phyloP scores from a whole-genome alignment of 2,113 vertebrate genomes.

The Ploceus nigricollis region DNA sequence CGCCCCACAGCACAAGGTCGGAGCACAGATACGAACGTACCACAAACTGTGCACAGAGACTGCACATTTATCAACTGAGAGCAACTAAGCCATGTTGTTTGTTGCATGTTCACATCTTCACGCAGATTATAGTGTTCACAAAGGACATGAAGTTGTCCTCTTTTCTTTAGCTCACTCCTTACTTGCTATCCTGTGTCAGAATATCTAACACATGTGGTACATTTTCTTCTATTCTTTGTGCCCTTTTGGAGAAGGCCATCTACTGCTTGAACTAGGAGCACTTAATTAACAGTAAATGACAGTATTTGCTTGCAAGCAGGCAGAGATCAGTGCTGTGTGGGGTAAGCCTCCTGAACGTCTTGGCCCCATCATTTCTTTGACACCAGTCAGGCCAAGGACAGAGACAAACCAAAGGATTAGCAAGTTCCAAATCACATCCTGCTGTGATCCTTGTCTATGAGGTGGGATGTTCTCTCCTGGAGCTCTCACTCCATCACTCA shows the following conservation, averaged over 20 bases:
- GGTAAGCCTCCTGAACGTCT: not conserved
- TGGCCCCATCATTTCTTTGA: not conserved
- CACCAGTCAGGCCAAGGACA: not conserved
- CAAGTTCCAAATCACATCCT: not conserved
- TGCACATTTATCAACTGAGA: not conserved
- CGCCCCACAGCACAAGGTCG: fast-evolving
- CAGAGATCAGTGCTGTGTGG: not conserved
- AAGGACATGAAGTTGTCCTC: not conserved
- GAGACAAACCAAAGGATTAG: not conserved
- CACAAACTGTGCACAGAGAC: not conserved
- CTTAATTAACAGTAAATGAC: not conserved
- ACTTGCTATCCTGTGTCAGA: not conserved
- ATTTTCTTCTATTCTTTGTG: not conserved
- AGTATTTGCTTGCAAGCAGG: not conserved
- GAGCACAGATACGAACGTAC: fast-evolving
- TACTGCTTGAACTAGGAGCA: not conserved
- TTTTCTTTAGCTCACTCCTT: not conserved
- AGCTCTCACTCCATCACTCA: not conserved
- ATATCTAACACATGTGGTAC: not conserved
- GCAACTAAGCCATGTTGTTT: not conserved
- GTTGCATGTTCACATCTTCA: not conserved
- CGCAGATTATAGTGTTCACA: not conserved
- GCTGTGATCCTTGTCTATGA: not conserved
- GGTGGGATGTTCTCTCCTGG: not conserved
- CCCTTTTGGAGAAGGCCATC: not conserved